Conservation (phyloP, 2,888 invertebrate species). For the Troides helena region DNA sequence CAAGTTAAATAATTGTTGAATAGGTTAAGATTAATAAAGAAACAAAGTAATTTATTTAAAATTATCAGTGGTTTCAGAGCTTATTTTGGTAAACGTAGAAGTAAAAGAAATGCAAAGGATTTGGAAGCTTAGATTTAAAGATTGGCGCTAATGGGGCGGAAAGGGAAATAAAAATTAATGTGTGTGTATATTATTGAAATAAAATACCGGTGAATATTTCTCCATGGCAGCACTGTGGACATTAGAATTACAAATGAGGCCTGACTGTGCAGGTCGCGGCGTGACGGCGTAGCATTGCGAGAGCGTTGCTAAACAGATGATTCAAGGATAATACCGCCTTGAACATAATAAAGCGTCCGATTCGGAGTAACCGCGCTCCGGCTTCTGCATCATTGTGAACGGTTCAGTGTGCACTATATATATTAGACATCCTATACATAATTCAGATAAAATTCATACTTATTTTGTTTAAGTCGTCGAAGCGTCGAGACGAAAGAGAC, state of each 20-base stretch:
- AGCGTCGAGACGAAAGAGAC: no score
- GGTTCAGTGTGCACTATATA: background rate
- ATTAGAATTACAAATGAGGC: slow-evolving; percentile 58
- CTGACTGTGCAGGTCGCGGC: slow-evolving; percentile 42
- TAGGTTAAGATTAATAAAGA: no score
- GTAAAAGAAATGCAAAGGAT: background rate
- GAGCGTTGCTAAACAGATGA: slow-evolving; percentile 56
- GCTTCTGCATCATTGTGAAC: slow-evolving; percentile 7
- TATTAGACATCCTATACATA: no score
- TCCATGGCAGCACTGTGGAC: slow-evolving; percentile 35
- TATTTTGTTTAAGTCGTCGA: no score
- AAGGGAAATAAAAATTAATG: slow-evolving; percentile 14
- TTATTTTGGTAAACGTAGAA: background rate
- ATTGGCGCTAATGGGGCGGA: background rate
- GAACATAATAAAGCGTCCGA: slow-evolving; percentile 39
- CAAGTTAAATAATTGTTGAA: no score
- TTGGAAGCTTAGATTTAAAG: background rate
- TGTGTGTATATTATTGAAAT: slow-evolving; percentile 18
- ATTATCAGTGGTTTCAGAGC: background rate
- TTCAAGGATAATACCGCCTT: slow-evolving; percentile 51
- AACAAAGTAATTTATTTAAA: no score
- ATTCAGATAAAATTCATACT: no score
- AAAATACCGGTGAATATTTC: slow-evolving; percentile 27
- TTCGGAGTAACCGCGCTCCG: slow-evolving; percentile 32
- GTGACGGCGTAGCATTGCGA: slow-evolving; percentile 44